phyloP scores from a whole-genome alignment of 1,140 invertebrate genomes.

The Zaprionus taronus region DNA sequence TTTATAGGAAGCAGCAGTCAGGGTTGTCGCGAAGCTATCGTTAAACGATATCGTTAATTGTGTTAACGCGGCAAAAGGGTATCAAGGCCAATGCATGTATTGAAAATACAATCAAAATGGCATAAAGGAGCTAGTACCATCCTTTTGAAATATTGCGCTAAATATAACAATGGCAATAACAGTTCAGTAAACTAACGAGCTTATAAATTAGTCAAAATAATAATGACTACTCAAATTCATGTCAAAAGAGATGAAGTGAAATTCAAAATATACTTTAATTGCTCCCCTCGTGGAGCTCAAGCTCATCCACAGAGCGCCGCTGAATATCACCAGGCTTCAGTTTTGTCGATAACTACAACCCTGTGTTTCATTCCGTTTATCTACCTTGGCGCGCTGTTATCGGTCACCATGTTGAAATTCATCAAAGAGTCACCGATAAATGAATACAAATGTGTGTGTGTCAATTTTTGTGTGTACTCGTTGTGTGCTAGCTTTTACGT shows the following conservation, averaged over 20 bases:
- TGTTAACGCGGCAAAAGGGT: not conserved
- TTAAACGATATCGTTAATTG: not conserved
- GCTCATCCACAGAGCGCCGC: not conserved
- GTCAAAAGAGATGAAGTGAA: not conserved
- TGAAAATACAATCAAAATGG: too few relatives aligned
- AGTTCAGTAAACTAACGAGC: too few relatives aligned
- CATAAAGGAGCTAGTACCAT: too few relatives aligned
- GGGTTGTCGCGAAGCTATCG: constrained; percentile 9
- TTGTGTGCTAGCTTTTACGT: constrained; percentile 50
- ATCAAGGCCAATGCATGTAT: not conserved
- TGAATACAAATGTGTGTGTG: constrained; percentile 41
- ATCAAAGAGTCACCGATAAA: constrained; percentile 42
- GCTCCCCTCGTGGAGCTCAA: not conserved
- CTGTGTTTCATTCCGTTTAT: constrained; percentile 64
- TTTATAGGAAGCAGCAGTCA: constrained; percentile 10
- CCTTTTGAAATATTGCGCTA: too few relatives aligned
- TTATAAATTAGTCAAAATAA: too few relatives aligned
- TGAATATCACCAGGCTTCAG: constrained; percentile 31
- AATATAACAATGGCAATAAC: too few relatives aligned
- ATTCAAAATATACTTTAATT: not conserved
- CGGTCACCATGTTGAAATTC: constrained; percentile 68
- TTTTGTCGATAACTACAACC: constrained; percentile 38
- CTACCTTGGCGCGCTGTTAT: constrained; percentile 56
- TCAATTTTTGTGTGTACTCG: constrained; percentile 58
- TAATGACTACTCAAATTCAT: too few relatives aligned